Evolutionary conservation across 2,888 invertebrate genomes (phyloP).

Genomic region (Ametastegia equiseti): DNA sequence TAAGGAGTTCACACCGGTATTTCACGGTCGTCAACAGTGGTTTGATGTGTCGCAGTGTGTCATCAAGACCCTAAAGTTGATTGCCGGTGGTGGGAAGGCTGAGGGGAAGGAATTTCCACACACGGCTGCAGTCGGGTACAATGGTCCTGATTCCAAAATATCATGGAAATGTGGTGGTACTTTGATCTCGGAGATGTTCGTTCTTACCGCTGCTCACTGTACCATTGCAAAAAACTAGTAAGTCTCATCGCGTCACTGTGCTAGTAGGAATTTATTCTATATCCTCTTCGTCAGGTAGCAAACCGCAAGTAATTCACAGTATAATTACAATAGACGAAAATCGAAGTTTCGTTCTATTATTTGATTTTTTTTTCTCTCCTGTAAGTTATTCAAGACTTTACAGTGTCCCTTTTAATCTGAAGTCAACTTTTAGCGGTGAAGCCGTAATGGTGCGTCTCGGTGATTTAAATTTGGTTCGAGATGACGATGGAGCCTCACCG

Average conservation of each 20-base stretch:
- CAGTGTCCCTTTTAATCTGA: no score
- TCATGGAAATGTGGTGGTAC: slow-evolving; percentile 78
- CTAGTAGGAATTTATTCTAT: background rate
- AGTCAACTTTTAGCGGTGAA: slow-evolving; percentile 72
- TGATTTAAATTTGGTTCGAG: slow-evolving; percentile 72
- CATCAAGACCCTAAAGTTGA: slow-evolving; percentile 62
- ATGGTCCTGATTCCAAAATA: background rate
- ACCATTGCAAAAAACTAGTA: slow-evolving; percentile 52
- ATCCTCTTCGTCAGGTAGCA: no score
- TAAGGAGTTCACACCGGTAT: slow-evolving; percentile 55
- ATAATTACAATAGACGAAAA: no score
- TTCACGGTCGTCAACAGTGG: no score
- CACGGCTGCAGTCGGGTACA: slow-evolving; percentile 69
- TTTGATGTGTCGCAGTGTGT: slow-evolving; percentile 66
- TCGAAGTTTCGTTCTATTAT: no score
- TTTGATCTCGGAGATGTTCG: slow-evolving; percentile 81
- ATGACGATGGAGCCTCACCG: slow-evolving; percentile 71
- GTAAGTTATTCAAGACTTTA: no score
- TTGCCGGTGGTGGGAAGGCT: slow-evolving; percentile 68
- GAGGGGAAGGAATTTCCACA: slow-evolving; percentile 72
- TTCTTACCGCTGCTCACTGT: slow-evolving; percentile 86
- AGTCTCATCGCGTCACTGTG: background rate
- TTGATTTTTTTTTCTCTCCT: no score
- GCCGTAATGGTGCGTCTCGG: slow-evolving; percentile 76
- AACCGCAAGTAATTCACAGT: no score